Evolutionary conservation across 1,140 invertebrate species (phyloP).

Genomic region (Drosophila prosaltans): DNA sequence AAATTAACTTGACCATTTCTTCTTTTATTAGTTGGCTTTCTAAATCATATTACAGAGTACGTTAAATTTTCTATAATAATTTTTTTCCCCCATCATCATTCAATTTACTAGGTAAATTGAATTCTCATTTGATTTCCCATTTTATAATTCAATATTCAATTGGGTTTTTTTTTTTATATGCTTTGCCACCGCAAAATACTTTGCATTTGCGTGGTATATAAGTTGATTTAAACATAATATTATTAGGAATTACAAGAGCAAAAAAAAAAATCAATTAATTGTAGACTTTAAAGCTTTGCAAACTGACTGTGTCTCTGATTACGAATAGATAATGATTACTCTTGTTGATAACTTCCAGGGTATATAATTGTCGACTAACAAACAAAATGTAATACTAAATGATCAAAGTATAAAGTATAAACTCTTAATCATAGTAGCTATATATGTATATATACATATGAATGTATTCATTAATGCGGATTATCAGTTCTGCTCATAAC

Average conservation of each 20-base stretch:
- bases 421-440: background rate
- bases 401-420: background rate
- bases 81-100: background rate
- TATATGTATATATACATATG: background rate
- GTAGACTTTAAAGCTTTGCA: too few relatives aligned
- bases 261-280: too few relatives aligned
- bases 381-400: background rate
- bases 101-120: background rate
- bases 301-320: too few relatives aligned
- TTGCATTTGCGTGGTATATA: background rate
- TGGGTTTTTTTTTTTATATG: background rate
- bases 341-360: background rate
- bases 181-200: background rate
- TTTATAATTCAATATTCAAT: background rate
- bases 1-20: background rate
- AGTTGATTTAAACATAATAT: background rate
- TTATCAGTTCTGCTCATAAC: slow-evolving; percentile 1
- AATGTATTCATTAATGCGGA: background rate
- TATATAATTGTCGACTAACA: background rate
- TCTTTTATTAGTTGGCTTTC: background rate
- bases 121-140: slow-evolving; percentile 7
- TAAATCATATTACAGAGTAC: slow-evolving; percentile 1
- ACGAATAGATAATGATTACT: too few relatives aligned
- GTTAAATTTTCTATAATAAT: background rate
- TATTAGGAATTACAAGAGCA: too few relatives aligned